A percentile compares a stretch with the other conserved stretches of the same genome.
These are phyloP conservation scores for Aplidium turbinatum DNA, from an alignment of 23 tunicate genomes.

Conservation along the genomic window DNA sequence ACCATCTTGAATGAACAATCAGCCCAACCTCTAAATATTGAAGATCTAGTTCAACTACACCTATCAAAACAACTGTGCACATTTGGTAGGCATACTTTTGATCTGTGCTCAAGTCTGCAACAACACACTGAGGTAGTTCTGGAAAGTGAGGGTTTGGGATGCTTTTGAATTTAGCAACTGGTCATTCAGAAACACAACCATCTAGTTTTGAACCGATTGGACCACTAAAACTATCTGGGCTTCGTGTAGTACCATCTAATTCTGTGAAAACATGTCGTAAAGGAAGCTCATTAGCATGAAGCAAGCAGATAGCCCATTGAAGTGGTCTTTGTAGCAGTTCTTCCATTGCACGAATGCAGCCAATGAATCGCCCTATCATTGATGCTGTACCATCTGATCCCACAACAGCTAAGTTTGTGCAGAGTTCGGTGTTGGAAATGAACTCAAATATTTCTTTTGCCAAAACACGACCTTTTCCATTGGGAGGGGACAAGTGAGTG, in stretches of 20 bases:
- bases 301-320: conserved; percentile 37
- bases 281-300: conserved; percentile 30
- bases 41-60: no score
- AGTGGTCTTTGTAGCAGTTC: conserved; percentile 26
- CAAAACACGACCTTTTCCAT: not conserved
- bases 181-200: no score
- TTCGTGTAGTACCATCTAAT: conserved; percentile 5
- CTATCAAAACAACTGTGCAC: conserved; percentile 11
- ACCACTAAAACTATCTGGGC: conserved; percentile 17
- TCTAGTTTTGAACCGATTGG: conserved; percentile 26
- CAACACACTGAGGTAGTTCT: not conserved
- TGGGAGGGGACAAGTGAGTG: not conserved
- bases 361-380: conserved; percentile 6
- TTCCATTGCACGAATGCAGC: conserved; percentile 5
- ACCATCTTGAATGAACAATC: no score
- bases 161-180: conserved; percentile 4
- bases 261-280: conserved; percentile 33
- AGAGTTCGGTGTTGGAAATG: not conserved
- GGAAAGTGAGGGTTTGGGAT: conserved; percentile 24
- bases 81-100: conserved; percentile 38
- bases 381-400: conserved; percentile 27
- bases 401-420: not conserved
- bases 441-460: not conserved
- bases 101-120: conserved; percentile 19
- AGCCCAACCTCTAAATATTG: no score